phyloP scores from a whole-genome alignment of 2,888 invertebrate species.

The Volucella bombylans region DNA sequence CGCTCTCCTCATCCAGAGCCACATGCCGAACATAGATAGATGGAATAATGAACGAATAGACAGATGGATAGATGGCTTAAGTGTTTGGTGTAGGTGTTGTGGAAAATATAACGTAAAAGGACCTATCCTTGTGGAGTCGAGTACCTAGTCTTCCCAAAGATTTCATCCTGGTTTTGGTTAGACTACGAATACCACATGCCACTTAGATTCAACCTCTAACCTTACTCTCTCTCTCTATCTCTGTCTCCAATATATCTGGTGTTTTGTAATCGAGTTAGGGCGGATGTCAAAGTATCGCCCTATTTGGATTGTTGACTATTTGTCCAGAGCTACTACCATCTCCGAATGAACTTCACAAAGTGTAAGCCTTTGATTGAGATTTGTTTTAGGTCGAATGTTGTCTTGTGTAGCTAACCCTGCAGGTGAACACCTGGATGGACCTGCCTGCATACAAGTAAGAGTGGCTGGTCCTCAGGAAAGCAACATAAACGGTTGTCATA shows the following conservation, averaged over 20 bases:
- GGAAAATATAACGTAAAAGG: conserved; percentile 19
- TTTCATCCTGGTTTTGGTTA: neutral
- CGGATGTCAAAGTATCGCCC: conserved; percentile 28
- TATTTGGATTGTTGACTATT: conserved; percentile 27
- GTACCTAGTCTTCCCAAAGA: conserved; percentile 16
- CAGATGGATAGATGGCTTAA: conserved; percentile 1
- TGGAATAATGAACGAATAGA: conserved; percentile 32
- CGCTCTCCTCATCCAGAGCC: conserved; percentile 25
- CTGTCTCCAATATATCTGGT: neutral
- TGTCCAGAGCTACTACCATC: neutral
- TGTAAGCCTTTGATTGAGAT: conserved; percentile 56
- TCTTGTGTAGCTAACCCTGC: neutral
- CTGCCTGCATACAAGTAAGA: no score
- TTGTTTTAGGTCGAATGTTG: conserved; percentile 15
- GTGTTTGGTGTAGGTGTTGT: conserved; percentile 10
- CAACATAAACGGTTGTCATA: conserved; percentile 38
- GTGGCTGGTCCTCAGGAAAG: conserved; percentile 25
- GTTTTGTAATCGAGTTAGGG: conserved; percentile 45
- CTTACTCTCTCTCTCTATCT: neutral
- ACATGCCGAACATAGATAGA: conserved; percentile 34
- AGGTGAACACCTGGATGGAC: no score
- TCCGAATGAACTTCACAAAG: conserved; percentile 25
- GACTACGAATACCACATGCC: neutral
- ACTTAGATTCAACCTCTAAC: neutral
- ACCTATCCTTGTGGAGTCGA: conserved; percentile 45